Evolutionary conservation across 2,113 vertebrate species (phyloP).

Genomic region (Raja brachyura): DNA sequence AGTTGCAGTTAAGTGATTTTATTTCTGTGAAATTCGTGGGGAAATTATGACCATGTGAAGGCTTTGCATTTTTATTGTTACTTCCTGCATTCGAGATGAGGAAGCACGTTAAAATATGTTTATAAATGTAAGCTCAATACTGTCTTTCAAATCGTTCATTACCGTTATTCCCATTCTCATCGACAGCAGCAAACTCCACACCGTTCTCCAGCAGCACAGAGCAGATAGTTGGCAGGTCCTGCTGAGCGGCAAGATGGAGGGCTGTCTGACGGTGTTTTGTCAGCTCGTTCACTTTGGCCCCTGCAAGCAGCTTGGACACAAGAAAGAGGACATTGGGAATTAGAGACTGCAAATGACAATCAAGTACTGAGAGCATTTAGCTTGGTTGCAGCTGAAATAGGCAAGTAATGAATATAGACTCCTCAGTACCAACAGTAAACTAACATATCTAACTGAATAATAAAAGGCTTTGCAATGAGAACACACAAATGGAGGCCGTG

Average conservation of each 20-base stretch:
- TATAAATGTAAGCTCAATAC: not conserved
- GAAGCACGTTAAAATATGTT: not conserved
- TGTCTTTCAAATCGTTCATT: constrained; percentile 34
- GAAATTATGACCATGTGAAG: not conserved
- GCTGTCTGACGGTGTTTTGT: constrained; percentile 96
- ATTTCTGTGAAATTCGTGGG: too few relatives aligned
- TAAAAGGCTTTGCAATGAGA: too few relatives aligned
- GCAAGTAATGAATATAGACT: too few relatives aligned
- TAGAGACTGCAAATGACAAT: too few relatives aligned
- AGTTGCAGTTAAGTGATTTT: not conserved
- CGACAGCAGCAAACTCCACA: constrained; percentile 83
- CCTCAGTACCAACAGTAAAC: too few relatives aligned
- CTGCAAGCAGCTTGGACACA: constrained; percentile 76
- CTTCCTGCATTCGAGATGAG: not conserved
- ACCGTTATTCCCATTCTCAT: constrained; percentile 98
- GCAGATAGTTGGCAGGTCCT: constrained; percentile 90
- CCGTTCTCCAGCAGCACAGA: constrained; percentile 91
- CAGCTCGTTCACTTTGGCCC: constrained; percentile 90
- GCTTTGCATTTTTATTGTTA: not conserved
- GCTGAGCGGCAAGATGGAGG: constrained; percentile 89
- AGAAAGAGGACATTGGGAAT: not conserved
- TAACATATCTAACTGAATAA: too few relatives aligned
- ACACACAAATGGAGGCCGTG: too few relatives aligned
- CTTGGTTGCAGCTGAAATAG: not conserved
- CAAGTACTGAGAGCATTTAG: not conserved